A percentile compares a stretch with the other conserved stretches of the same genome.
Evolutionary conservation across 2,797 vertebrate genomes (phyloP).

Genomic region (Phataginus tetradactyla): DNA sequence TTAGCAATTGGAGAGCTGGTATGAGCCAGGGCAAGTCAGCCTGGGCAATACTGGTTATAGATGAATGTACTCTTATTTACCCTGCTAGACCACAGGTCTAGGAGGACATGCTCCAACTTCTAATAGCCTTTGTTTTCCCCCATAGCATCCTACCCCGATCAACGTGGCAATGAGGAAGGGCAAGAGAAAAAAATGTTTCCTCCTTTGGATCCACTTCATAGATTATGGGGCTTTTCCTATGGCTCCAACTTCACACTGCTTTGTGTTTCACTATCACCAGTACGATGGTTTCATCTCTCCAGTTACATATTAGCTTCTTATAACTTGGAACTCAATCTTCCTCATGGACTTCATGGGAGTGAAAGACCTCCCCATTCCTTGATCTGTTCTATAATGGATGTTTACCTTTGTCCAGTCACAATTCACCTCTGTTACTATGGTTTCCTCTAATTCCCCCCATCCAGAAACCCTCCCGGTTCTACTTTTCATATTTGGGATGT

Average conservation of each 20-base stretch:
- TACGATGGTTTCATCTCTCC: neutral
- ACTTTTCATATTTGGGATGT: neutral
- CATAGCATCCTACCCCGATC: neutral
- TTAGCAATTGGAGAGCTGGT: neutral
- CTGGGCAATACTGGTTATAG: fast-evolving
- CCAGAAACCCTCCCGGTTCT: neutral
- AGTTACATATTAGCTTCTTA: neutral
- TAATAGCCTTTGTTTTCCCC: neutral
- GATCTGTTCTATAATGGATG: neutral
- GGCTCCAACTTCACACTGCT: neutral
- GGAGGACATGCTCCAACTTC: neutral
- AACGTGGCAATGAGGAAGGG: neutral
- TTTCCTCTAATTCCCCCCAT: neutral
- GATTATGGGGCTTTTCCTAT: neutral
- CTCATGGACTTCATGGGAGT: neutral
- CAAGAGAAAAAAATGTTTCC: neutral
- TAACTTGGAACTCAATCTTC: neutral
- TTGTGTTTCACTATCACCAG: neutral
- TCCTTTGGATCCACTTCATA: neutral
- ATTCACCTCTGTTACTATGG: neutral
- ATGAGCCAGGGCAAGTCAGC: neutral
- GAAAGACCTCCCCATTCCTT: neutral
- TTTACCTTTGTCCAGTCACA: neutral
- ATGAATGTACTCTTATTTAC: neutral
- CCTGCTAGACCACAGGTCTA: neutral